phyloP scores from a whole-genome alignment of 2,113 vertebrate genomes.

The Bubo bubo region DNA sequence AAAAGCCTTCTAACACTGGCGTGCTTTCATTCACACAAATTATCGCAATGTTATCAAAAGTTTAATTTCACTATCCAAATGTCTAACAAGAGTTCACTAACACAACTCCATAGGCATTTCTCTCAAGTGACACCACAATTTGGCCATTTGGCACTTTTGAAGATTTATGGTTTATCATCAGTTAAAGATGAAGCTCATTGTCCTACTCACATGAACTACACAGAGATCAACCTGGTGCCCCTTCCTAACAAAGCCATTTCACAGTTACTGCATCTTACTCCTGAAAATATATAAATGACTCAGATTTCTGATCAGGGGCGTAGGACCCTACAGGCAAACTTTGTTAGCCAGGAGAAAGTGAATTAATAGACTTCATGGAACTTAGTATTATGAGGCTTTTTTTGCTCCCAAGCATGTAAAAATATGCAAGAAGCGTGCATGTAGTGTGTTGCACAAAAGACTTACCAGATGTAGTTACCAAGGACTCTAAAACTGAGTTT shows the following conservation, averaged over 20 bases:
- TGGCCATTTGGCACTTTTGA: neutral
- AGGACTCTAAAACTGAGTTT: neutral
- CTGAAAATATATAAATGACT: conserved; percentile 10
- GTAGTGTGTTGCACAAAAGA: neutral
- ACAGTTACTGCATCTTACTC: conserved; percentile 45
- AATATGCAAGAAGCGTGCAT: neutral
- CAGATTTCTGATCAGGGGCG: neutral
- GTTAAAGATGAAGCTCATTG: conserved; percentile 39
- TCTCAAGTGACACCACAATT: neutral
- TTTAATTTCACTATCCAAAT: neutral
- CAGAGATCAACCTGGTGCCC: conserved; percentile 17
- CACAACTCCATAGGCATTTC: neutral
- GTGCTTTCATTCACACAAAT: neutral
- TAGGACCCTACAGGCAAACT: neutral
- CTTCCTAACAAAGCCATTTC: conserved; percentile 60
- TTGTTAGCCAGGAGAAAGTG: conserved; percentile 13
- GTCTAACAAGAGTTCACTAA: neutral
- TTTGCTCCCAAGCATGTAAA: neutral
- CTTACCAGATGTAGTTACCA: neutral
- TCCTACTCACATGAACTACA: conserved; percentile 7
- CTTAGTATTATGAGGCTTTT: neutral
- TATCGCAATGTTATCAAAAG: neutral
- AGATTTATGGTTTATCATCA: conserved; percentile 41
- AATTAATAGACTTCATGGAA: neutral
- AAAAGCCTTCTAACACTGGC: neutral